A percentile compares a stretch with the other conserved stretches of the same genome.
Evolutionary conservation across 2,888 invertebrate genomes (phyloP).

Genomic region (Leptopterna dolabrata): DNA sequence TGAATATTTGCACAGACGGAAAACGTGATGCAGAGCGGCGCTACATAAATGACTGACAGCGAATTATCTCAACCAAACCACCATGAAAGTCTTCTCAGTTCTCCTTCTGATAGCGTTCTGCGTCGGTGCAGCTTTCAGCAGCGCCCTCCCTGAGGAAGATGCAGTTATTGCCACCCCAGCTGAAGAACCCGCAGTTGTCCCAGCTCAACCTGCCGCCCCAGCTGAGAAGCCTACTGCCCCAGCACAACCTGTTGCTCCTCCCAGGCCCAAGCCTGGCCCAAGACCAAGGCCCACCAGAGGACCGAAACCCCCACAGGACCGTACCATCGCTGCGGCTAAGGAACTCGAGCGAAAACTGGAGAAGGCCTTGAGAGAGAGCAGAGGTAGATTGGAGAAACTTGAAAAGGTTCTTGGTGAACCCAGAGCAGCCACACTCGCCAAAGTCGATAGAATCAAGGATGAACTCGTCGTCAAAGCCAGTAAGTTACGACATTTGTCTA

Average conservation of each 20-base stretch:
- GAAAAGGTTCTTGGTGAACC: not conserved
- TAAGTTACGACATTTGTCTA: not conserved
- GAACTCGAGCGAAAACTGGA: not conserved
- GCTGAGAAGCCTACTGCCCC: not conserved
- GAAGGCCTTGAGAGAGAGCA: not conserved
- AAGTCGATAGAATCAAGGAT: not conserved
- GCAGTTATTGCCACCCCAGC: not conserved
- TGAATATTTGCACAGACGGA: not conserved
- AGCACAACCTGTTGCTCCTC: not conserved
- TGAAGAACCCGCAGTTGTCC: not conserved
- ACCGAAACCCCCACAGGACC: not conserved
- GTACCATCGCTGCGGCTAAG: not conserved
- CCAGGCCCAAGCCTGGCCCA: not conserved
- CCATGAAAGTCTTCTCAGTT: constrained; percentile 5
- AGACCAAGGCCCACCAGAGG: not conserved
- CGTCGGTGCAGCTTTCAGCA: constrained; percentile 3
- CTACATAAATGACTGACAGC: not conserved
- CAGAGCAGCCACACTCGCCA: not conserved
- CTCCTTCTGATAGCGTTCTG: not conserved
- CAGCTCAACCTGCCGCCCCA: too few relatives aligned
- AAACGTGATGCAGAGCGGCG: not conserved
- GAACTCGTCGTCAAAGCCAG: constrained; percentile 16
- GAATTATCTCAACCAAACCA: not conserved
- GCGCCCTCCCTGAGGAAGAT: not conserved
- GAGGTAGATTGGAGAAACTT: not conserved